Conservation (phyloP, 2,888 invertebrate genomes). For the Erebia epiphron region DNA sequence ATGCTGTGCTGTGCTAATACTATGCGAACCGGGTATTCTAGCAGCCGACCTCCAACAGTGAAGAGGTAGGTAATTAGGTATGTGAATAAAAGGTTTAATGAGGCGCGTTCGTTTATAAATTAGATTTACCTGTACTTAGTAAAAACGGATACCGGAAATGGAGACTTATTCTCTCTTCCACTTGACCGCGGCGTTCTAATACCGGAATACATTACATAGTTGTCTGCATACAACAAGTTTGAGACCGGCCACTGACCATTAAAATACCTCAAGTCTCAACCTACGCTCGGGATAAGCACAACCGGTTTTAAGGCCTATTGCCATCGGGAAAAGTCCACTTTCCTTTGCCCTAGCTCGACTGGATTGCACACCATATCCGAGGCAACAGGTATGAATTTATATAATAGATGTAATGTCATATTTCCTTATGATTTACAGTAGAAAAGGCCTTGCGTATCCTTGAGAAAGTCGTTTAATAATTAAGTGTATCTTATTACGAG, state of each 20-base stretch:
- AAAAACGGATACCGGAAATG: constrained; percentile 26
- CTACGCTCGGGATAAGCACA: constrained; percentile 37
- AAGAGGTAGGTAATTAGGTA: no score
- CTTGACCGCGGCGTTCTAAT: constrained; percentile 36
- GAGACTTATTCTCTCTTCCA: constrained; percentile 35
- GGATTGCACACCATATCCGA: constrained; percentile 38
- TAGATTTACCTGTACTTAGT: no score
- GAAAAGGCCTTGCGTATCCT: constrained; percentile 11
- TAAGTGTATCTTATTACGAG: no score
- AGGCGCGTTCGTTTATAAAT: no score
- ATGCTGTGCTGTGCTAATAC: no score
- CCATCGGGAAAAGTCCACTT: constrained; percentile 27
- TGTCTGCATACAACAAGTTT: constrained; percentile 42
- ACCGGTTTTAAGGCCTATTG: constrained; percentile 29
- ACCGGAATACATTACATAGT: constrained; percentile 34
- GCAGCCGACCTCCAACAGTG: no score
- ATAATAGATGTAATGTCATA: constrained; percentile 11
- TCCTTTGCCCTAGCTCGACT: constrained; percentile 25
- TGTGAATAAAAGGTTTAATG: no score
- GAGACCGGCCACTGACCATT: constrained; percentile 43
- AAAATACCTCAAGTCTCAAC: constrained; percentile 40
- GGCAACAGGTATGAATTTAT: constrained; percentile 39
- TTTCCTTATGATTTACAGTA: constrained; percentile 10
- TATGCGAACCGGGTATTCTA: no score
- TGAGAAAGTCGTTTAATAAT: constrained; percentile 10